These are phyloP conservation scores for Pseudopleuronectes americanus DNA, from an alignment of 2,797 vertebrate genomes.

Conservation along the genomic window DNA sequence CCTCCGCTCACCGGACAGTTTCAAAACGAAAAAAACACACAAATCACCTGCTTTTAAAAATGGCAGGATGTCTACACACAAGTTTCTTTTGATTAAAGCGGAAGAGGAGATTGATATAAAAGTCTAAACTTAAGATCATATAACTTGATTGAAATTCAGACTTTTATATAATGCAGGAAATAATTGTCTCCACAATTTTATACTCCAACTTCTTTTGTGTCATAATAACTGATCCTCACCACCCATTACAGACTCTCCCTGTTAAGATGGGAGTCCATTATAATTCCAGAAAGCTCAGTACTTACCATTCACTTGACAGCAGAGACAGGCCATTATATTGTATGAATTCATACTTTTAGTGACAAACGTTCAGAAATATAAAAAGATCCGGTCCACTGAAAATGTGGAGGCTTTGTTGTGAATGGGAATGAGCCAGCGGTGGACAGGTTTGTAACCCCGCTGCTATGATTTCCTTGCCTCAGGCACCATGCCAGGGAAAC, in stretches of 20 bases:
- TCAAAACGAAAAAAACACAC: constrained; percentile 5
- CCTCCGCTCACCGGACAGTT: constrained; percentile 36
- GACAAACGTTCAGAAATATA: constrained; percentile 31
- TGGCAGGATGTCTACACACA: constrained; percentile 6
- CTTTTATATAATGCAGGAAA: not conserved
- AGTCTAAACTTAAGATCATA: not conserved
- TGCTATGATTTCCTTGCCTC: constrained; percentile 50
- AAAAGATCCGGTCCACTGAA: constrained; percentile 31
- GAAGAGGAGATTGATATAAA: not conserved
- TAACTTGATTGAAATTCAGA: constrained; percentile 12
- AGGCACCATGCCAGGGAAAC: constrained; percentile 28
- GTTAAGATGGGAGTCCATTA: constrained; percentile 6
- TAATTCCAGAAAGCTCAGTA: constrained; percentile 19
- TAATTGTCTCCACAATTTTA: constrained; percentile 20
- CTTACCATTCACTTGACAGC: constrained; percentile 39
- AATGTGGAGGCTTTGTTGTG: constrained; percentile 29
- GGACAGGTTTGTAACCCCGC: constrained; percentile 46
- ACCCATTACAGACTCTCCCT: constrained; percentile 6
- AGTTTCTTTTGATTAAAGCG: not conserved
- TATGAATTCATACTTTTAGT: constrained; percentile 31
- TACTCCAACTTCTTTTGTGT: constrained; percentile 15
- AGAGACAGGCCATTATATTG: constrained; percentile 24
- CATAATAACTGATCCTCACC: constrained; percentile 18
- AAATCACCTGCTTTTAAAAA: constrained; percentile 24
- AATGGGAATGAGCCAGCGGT: constrained; percentile 45